phyloP scores from a whole-genome alignment of 2,113 vertebrate genomes.

The Terrapene triunguis region DNA sequence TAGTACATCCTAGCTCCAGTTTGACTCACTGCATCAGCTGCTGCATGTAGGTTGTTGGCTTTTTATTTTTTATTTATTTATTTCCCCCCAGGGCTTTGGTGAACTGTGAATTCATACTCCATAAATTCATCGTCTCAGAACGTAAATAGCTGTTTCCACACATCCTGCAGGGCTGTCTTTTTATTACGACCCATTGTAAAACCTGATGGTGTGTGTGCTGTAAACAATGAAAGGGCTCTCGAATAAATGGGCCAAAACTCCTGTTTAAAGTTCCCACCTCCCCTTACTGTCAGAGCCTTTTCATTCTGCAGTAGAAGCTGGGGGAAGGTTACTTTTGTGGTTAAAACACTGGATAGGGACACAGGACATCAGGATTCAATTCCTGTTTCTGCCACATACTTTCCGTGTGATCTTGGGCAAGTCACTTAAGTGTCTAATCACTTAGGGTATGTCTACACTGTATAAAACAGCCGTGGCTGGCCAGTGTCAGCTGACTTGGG shows the following conservation, averaged over 20 bases:
- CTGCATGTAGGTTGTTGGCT: neutral
- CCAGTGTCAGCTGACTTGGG: neutral
- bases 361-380: neutral
- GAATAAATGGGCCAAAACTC: constrained; percentile 39
- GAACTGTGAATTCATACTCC: constrained; percentile 2
- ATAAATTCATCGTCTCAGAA: constrained; percentile 45
- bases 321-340: neutral
- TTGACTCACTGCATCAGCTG: constrained; percentile 2
- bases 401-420: neutral
- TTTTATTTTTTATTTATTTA: neutral
- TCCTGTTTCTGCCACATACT: neutral
- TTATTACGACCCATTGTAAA: constrained; percentile 71
- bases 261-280: neutral
- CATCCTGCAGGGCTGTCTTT: constrained; percentile 46
- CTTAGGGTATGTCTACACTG: neutral
- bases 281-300: constrained; percentile 32
- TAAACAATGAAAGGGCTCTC: constrained; percentile 57
- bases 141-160: constrained; percentile 46
- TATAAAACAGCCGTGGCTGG: neutral
- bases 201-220: constrained; percentile 60
- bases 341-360: neutral
- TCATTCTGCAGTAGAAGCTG: neutral
- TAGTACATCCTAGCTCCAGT: neutral
- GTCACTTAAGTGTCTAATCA: fast-evolving
- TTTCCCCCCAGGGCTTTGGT: neutral